Evolutionary conservation across 2,888 invertebrate species (phyloP), one percentile per base, ranked within the genome.

Genomic region (Andrena dorsata): DNA sequence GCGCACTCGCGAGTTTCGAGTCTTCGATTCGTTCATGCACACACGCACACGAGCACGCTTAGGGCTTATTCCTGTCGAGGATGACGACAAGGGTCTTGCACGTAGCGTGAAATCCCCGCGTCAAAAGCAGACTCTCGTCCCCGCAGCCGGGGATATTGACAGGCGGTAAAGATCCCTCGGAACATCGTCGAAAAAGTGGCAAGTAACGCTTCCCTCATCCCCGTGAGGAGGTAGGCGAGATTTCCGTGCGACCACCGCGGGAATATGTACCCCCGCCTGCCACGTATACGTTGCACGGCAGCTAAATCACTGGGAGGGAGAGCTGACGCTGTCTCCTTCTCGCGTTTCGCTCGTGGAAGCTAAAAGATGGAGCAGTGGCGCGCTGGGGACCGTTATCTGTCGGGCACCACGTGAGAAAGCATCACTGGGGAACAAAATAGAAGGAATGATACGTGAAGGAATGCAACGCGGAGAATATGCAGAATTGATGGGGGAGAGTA

Each of bases 111-210:
- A 78, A 73, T 76, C 73, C 47, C 51, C 61, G 65, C 74, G 86
- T 86, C 86, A 81, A 69, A 28, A 79, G 72, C 86, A 86, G 84
- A 58, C 32, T 65, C 58, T 47, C 76, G 84, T 76, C 76, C 76
- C 65, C 56, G 70, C 61, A 60, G 66, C 72, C 65, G 61, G 8
- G 72, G 76, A 65, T 76, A 77, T 77, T 81, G 86, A 70, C 84
- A 86, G 72, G 26, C 23, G 61, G 58, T 53, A 49, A 69, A 72
- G 76, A 72, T 71, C 73, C 49, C 1, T 8, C 32, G 75, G 56
- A 41, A 63, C 68, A 69, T 69, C 68, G 47, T 28, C 20, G 75
- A 76, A 76, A 72, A 68, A 80, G 71, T 61, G 66, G 72, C 78
- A 72, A 69, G 69, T 49, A 64, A 64, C 68, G 35, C n/a, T 64